A percentile compares a stretch with the other conserved stretches of the same genome.
Conservation (phyloP, 2,113 vertebrate species). For the Psittacus erithacus region DNA sequence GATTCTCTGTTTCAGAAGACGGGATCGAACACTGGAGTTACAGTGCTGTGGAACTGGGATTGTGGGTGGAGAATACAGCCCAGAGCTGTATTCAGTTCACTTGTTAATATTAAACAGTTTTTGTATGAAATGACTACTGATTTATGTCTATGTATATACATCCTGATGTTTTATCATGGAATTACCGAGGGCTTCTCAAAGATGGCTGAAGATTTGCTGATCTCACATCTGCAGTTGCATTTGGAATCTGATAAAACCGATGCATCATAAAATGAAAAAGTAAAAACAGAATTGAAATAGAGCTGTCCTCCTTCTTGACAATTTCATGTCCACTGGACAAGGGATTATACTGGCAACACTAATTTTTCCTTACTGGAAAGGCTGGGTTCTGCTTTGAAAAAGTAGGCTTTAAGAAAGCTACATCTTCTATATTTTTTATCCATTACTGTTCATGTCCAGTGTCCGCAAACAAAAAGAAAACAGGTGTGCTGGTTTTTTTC, state of each 20-base stretch:
- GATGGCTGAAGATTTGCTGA: not conserved
- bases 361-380: not conserved
- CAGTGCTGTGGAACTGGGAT: accelerated
- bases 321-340: not conserved
- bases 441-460: not conserved
- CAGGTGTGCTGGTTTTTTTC: not conserved
- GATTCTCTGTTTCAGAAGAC: not conserved
- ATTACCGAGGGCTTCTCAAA: not conserved
- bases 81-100: not conserved
- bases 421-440: not conserved
- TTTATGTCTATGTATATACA: not conserved
- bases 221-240: not conserved
- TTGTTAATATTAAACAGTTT: not conserved
- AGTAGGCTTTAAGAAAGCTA: not conserved
- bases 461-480: not conserved
- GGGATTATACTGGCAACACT: not conserved
- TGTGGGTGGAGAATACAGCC: not conserved
- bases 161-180: not conserved
- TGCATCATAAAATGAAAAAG: not conserved
- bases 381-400: not conserved
- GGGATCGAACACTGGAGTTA: not conserved
- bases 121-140: not conserved
- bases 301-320: not conserved
- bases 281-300: not conserved
- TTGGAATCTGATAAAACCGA: not conserved